phyloP scores from a whole-genome alignment of 2,797 vertebrate genomes.

The Pelodytes ibericus region DNA sequence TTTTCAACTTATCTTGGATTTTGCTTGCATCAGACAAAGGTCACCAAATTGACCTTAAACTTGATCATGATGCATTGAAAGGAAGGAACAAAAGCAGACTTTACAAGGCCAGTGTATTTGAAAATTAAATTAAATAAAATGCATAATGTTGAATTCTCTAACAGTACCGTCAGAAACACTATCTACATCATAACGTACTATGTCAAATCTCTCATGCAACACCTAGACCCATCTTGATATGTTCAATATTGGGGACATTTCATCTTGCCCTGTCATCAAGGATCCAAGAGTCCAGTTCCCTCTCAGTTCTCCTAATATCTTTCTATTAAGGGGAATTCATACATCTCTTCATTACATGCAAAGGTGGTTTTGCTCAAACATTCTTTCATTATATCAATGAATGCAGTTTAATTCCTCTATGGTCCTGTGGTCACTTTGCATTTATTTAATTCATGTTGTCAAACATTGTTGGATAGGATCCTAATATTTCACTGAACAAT shows the following conservation, averaged over 20 bases:
- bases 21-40: slow-evolving; percentile 37
- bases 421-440: neutral
- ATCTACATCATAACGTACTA: slow-evolving; percentile 37
- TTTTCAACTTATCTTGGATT: slow-evolving; percentile 33
- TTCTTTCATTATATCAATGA: slow-evolving; percentile 3
- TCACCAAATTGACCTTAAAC: slow-evolving; percentile 44
- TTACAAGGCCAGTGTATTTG: slow-evolving; percentile 41
- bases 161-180: slow-evolving; percentile 47
- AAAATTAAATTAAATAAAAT: slow-evolving; percentile 48
- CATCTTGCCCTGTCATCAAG: slow-evolving; percentile 47
- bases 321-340: slow-evolving; percentile 25
- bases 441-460: neutral
- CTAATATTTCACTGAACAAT: no score
- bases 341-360: slow-evolving; percentile 36
- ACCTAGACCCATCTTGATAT: slow-evolving; percentile 48
- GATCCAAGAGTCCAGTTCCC: slow-evolving; percentile 23
- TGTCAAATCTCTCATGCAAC: slow-evolving; percentile 46
- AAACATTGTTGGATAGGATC: slow-evolving; percentile 2
- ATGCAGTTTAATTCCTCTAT: slow-evolving; percentile 7
- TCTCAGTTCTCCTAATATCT: slow-evolving; percentile 22
- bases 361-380: slow-evolving; percentile 15
- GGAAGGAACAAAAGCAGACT: slow-evolving; percentile 44
- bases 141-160: slow-evolving; percentile 32
- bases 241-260: slow-evolving; percentile 49
- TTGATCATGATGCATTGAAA: slow-evolving; percentile 49